phyloP scores from a whole-genome alignment of 1,140 invertebrate genomes.

The Lineus longissimus region DNA sequence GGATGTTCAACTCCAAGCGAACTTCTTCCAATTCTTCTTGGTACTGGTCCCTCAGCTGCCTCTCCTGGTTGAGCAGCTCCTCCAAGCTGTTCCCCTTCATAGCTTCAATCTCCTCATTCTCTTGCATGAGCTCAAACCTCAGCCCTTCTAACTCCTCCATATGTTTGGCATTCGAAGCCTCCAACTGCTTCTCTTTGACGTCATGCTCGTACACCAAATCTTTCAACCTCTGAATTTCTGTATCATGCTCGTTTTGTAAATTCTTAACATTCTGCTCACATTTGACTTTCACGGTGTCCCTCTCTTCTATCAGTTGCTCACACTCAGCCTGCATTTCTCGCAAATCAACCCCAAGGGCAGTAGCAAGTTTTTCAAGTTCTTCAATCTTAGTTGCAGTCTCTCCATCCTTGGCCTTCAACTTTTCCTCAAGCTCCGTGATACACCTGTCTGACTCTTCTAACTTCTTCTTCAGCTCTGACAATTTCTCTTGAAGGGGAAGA shows the following conservation, averaged over 20 bases:
- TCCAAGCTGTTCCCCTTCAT: conserved; percentile 15
- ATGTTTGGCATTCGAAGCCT: conserved; percentile 17
- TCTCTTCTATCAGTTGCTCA: too few relatives aligned
- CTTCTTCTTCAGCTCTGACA: neutral
- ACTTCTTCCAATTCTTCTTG: neutral
- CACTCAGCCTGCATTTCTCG: conserved; percentile 9
- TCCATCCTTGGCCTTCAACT: neutral
- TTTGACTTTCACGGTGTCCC: too few relatives aligned
- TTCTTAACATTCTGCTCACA: too few relatives aligned
- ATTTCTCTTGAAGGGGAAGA: too few relatives aligned
- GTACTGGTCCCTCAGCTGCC: conserved; percentile 11
- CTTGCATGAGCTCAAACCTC: conserved; percentile 15
- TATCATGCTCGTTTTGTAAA: conserved; percentile 8
- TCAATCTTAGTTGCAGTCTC: neutral
- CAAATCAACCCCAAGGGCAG: conserved; percentile 3
- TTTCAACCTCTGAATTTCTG: conserved; percentile 19
- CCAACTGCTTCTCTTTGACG: conserved; percentile 16
- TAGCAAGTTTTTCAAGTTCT: conserved; percentile 4
- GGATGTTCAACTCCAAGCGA: too few relatives aligned
- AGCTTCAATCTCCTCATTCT: conserved; percentile 10
- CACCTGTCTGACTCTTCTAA: neutral
- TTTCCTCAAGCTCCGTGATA: neutral
- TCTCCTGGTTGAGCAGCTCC: conserved; percentile 23
- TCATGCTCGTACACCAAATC: conserved; percentile 12
- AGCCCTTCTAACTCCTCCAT: conserved; percentile 18